Evolutionary conservation across 2,797 vertebrate species (phyloP), one percentile per base, ranked within the genome.

Genomic region (Muraenolepis orangiensis): DNA sequence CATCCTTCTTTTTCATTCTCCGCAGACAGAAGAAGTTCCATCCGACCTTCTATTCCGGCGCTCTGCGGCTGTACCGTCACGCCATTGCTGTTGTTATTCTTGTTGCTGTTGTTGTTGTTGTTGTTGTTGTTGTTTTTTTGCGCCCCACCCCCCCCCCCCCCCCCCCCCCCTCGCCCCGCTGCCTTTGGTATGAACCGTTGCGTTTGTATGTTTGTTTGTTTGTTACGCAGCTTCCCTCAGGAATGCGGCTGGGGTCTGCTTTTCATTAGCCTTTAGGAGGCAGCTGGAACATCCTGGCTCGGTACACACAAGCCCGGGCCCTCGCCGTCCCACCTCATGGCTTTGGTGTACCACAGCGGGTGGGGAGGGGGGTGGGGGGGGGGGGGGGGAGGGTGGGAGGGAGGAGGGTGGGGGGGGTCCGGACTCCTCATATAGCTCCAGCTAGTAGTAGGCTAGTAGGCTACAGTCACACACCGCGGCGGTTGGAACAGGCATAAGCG

Each of bases 231-330:
- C 82, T 88, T 76, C 71, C 78, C 77, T 70, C 3, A 82, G 83
- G 81, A 88, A 87, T 87, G 84, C 67, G 80, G 82, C 81, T 72
- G 34, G 34, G 75, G 68, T 87, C 89, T 91, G 90, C 72, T 91
- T 92, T 89, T 86, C 85, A 91, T 92, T 91, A 92, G 83, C 74
- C 8, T n/a, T n/a, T n/a, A n/a, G 66, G 42, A 74, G 82, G 72
- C 40, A 2, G 1, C 40, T 42, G 40, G 16, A 42, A 70, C 82
- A 76, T 82, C 68, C 74, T 75, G 76, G 64, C 76, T 69, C 23
- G 81, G 74, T 69, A 80, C 80, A n/a, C n/a, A n/a, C n/a, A n/a
- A n/a, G n/a, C n/a, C n/a, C n/a, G n/a, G n/a, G n/a, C n/a, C n/a
- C n/a, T n/a, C n/a, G n/a, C n/a, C n/a, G n/a, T n/a, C n/a, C n/a